phyloP scores from a whole-genome alignment of 2,797 vertebrate species.

The Acrossocheilus fasciatus region DNA sequence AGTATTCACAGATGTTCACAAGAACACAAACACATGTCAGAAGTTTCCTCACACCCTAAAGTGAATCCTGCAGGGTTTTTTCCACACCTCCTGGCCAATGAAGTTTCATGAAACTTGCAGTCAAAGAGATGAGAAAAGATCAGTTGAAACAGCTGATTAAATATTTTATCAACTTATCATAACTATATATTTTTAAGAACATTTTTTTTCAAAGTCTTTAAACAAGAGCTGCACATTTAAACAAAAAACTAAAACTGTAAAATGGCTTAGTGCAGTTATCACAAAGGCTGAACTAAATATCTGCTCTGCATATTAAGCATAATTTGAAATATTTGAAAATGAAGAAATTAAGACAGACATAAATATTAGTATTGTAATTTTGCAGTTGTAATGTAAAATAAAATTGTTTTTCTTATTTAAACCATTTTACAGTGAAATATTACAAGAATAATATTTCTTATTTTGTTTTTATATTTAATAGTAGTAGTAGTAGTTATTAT shows the following conservation, averaged over 20 bases:
- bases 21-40: neutral
- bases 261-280: neutral
- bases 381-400: neutral
- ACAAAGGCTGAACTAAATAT: neutral
- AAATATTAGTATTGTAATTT: neutral
- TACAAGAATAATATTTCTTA: neutral
- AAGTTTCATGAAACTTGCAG: neutral
- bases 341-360: no score
- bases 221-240: neutral
- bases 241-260: neutral
- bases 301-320: neutral
- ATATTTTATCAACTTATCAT: neutral
- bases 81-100: neutral
- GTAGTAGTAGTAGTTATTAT: neutral
- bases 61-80: neutral
- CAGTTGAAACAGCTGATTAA: neutral
- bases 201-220: neutral
- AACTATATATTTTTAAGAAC: neutral
- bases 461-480: neutral
- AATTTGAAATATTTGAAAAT: neutral
- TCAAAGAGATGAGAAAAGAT: neutral
- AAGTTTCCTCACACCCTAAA: neutral
- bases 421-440: neutral
- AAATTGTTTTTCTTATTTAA: neutral
- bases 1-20: neutral